Evolutionary conservation across 2,113 vertebrate species (phyloP).

Genomic region (Marcusenius ussheri): DNA sequence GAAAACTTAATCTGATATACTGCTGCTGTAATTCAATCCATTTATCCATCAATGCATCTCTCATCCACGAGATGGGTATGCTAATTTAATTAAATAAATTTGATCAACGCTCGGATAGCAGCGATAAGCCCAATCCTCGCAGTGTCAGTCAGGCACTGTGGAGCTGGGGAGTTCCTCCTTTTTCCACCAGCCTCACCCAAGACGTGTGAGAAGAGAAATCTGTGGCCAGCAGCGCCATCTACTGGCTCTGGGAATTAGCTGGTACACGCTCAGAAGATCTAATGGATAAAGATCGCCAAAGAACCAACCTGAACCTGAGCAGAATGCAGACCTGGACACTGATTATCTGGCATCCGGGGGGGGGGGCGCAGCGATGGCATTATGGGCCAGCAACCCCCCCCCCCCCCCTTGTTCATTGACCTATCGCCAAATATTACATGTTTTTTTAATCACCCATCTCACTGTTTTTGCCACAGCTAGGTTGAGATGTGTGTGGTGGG

Average conservation of each 20-base stretch:
- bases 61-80: slow-evolving; percentile 35
- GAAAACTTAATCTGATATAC: slow-evolving; percentile 36
- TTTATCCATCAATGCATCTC: slow-evolving; percentile 36
- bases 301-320: not conserved
- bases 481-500: not conserved
- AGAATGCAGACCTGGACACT: not conserved
- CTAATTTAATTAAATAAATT: slow-evolving; percentile 45
- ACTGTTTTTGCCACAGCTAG: not conserved
- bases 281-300: not conserved
- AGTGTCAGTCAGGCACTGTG: not conserved
- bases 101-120: slow-evolving; percentile 24
- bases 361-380: not conserved
- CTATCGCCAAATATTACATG: no score
- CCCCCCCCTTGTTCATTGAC: no score
- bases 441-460: not conserved
- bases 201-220: not conserved
- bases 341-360: not conserved
- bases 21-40: slow-evolving; percentile 40
- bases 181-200: not conserved
- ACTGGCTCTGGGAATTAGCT: slow-evolving; percentile 21
- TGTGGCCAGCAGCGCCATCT: slow-evolving; percentile 37
- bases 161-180: not conserved
- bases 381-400: not conserved
- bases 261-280: not conserved
- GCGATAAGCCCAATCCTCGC: slow-evolving; percentile 21